phyloP scores from a whole-genome alignment of 2,797 vertebrate genomes.

The Neopelma chrysocephalum region DNA sequence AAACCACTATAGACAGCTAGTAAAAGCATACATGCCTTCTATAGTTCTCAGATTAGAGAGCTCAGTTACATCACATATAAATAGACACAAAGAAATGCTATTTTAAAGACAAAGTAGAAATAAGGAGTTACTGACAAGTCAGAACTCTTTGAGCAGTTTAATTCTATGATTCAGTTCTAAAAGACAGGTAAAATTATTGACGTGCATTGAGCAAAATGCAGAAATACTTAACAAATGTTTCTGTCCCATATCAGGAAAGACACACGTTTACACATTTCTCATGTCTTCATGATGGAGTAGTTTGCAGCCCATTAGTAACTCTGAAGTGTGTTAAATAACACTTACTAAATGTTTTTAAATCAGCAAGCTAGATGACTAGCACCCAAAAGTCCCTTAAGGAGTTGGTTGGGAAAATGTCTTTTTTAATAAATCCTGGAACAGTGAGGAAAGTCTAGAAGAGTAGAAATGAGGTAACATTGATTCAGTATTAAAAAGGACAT shows the following conservation, averaged over 20 bases:
- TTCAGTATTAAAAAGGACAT: not conserved
- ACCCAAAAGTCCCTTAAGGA: not conserved
- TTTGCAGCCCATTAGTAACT: not conserved
- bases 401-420: not conserved
- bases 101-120: not conserved
- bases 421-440: not conserved
- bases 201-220: not conserved
- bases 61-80: not conserved
- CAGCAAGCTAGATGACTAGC: not conserved
- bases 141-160: not conserved
- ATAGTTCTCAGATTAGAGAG: not conserved
- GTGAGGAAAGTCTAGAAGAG: not conserved
- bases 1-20: not conserved
- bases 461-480: not conserved
- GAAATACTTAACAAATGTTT: not conserved
- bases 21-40: not conserved
- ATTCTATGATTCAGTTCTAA: not conserved
- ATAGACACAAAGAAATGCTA: not conserved
- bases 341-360: not conserved
- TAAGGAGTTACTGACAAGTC: not conserved
- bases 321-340: not conserved
- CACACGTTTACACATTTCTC: not conserved
- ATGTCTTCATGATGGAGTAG: not conserved
- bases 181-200: not conserved
- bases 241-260: not conserved